Percentiles rank a stretch among this genome's conserved stretches.
Conservation (phyloP, 2,113 vertebrate species). For the Arothron firmamentum region DNA sequence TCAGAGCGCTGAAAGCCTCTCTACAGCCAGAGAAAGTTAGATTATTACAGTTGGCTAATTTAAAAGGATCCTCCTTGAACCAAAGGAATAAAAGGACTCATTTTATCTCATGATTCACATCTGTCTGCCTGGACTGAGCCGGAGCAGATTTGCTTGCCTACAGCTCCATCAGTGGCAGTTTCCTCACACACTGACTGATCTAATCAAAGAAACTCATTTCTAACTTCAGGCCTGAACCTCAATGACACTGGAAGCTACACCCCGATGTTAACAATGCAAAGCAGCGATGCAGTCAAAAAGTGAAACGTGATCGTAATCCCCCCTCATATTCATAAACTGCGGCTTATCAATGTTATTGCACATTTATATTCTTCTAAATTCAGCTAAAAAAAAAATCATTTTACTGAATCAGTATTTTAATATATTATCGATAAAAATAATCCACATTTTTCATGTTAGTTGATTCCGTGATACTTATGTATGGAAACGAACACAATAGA, state of each 20-base stretch:
- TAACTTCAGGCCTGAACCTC: slow-evolving; percentile 6
- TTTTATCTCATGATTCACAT: slow-evolving; percentile 46
- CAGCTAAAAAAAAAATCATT: no score
- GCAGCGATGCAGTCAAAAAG: background rate
- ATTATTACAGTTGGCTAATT: slow-evolving; percentile 54
- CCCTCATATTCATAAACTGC: background rate
- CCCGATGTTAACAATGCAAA: slow-evolving; percentile 3
- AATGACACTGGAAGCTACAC: background rate
- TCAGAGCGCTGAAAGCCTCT: slow-evolving; percentile 38
- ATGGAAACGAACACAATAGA: no score
- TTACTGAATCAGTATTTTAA: no score
- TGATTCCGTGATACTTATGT: no score
- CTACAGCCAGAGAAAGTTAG: slow-evolving; percentile 45
- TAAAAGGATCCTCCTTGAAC: slow-evolving; percentile 53
- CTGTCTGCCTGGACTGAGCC: slow-evolving; percentile 28
- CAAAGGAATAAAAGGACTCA: slow-evolving; percentile 34
- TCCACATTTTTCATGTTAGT: no score
- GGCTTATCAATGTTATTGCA: background rate
- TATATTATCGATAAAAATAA: no score
- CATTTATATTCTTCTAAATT: no score
- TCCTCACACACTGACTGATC: background rate
- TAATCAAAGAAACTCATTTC: slow-evolving; percentile 32
- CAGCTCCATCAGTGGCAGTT: background rate
- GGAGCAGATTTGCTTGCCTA: slow-evolving; percentile 6
- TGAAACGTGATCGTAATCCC: background rate